Base-by-base conservation (phyloP, 2,888 invertebrate species). In the Drosophila aldrichi region DNA sequence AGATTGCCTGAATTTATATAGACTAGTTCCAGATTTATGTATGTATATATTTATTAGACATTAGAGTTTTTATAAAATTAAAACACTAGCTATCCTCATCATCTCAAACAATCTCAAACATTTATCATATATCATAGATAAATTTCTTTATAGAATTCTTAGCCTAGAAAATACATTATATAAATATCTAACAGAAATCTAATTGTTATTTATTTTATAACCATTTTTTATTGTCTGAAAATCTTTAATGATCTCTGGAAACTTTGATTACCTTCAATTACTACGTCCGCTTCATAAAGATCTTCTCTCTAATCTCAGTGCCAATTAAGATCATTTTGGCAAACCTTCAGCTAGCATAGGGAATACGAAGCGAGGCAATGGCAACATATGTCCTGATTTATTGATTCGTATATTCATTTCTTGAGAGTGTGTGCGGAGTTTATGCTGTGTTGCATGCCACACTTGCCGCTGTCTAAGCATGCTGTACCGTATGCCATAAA, bases 401-500 rank as follows among this genome's bases (percentile, higher is more conserved):
- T 79, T 54, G 64, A 79, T 64, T 63, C 55, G 57, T 63, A 64
- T 63, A 61, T 79, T 66, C 66, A 54, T 48, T 55, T 58, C 58
- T 46, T 58, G 38, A 38, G 56, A 51, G 51, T 32, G 34, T 65
- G 59, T 65, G 74, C 69, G 57, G 54, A 54, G 54, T 29, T 25
- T 40, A 3, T 54, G 51, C 22, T 52, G 58, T 64, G 78, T 60
- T 79, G 67, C 71, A 70, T 70, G 78, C 74, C 68, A 70, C 82
- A 86, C 80, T 86, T 79, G 86, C 77, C 82, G 86, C 73, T 74
- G 74, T 57, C 83, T 73, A 66, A 74, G 74, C 74, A 82, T 86
- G 70, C 86, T 86, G 88, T 63, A 62, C 59, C 52, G 65, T 22
- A 56, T 36, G 64, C 32, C 80, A 88, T 83, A 88, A 83, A 83